Evolutionary conservation across 2,888 invertebrate species (phyloP), one percentile per base, ranked within the genome.

Genomic region (Aleiodes leptofemur): DNA sequence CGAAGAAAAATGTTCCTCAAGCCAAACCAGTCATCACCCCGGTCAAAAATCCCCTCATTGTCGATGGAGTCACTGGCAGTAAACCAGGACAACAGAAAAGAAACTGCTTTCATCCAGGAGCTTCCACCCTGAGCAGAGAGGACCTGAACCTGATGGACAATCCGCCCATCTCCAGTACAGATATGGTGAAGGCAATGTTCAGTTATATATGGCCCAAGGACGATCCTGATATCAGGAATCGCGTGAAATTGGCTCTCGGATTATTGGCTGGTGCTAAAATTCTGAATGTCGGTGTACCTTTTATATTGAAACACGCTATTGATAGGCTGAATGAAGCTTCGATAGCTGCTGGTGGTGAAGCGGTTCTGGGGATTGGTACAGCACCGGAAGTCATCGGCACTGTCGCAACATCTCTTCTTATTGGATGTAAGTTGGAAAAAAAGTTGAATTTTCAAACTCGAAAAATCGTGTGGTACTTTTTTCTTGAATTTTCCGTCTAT

Each of bases 161-260:
- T 84, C 78, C 88, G 74, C 91, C 92, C 69, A 93, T 96, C 77
- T 92, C 94, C 8, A 92, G 95, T 79, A 84, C 91, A 83, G 94
- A 97, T 85, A 98, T 98, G 95, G 86, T 98, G 38, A 92, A 92
- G 80, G 95, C 95, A 69, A 98, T 99, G 97, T 89, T 96, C 88
- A 93, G 93, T 69, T 97, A 98, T 90, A 95, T 99, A 74, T 99
- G 99, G 99, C 99, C 99, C 34, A 95, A 94, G 94, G 96, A 96
- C 88, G 95, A 97, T 86, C 90, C 91, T 76, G 92, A 92, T 81
- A 94, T 96, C 78, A 91, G 93, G 82, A 92, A 92, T 79, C 92
- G 98, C 78, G 99, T 99, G 16, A 92, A 95, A 85, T 85, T 97
- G 59, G 97, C 99, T 6, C 89, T 97, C 68, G 93, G 95, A 0